Conservation (phyloP, 2,888 invertebrate species). For the Plebejus anna region DNA sequence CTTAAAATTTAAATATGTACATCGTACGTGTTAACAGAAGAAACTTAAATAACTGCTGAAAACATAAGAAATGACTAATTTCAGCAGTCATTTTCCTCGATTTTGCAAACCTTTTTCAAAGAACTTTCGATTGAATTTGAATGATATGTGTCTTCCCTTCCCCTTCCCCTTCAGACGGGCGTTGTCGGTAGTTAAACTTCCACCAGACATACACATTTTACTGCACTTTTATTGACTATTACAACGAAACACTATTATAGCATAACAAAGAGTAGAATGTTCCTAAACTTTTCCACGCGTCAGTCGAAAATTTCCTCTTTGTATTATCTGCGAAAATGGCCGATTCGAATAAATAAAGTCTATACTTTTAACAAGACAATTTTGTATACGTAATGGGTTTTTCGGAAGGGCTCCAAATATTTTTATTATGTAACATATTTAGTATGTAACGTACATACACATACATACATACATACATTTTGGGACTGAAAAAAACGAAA, state of each 20-base stretch:
- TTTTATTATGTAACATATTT: no score
- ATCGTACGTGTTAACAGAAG: background rate
- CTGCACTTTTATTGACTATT: background rate
- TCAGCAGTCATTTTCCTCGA: background rate
- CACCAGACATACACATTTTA: background rate
- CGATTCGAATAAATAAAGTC: background rate
- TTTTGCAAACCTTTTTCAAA: background rate
- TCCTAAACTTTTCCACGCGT: background rate
- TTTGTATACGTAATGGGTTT: background rate
- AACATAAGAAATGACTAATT: background rate
- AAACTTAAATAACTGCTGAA: background rate
- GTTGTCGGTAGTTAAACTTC: conserved; percentile 12
- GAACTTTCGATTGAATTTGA: background rate
- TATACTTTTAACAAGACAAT: background rate
- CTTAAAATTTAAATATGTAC: no score
- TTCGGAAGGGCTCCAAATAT: no score
- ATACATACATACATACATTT: no score
- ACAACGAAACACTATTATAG: background rate
- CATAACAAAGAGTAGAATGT: background rate
- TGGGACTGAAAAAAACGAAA: no score
- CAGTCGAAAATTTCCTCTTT: background rate
- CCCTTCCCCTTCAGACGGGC: background rate
- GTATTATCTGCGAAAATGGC: background rate
- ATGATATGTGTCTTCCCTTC: background rate
- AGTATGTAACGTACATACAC: no score